These are phyloP conservation scores for Dinocampus coccinellae DNA, from an alignment of 2,888 invertebrate species.

Conservation along the genomic window DNA sequence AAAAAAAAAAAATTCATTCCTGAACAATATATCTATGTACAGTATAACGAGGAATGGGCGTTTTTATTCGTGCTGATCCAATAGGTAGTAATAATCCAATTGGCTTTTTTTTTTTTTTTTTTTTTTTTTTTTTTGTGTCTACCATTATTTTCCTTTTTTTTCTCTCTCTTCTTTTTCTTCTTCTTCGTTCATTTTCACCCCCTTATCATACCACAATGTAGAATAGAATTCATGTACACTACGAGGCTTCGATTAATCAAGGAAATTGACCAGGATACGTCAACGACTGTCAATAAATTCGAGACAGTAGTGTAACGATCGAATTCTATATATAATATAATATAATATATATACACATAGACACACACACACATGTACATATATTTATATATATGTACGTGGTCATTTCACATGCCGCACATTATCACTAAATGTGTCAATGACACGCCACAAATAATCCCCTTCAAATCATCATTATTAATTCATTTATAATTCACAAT, in stretches of 20 bases:
- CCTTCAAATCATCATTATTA: not conserved
- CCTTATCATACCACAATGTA: not conserved
- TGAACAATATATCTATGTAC: too few species aligned
- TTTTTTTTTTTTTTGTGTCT: too few species aligned
- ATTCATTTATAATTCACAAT: not conserved
- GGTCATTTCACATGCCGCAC: not conserved
- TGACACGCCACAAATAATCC: not conserved
- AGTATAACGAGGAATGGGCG: not conserved
- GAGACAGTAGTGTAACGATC: not conserved
- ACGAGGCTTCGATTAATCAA: conserved; percentile 43
- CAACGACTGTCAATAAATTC: not conserved
- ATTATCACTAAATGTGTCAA: not conserved
- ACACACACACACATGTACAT: not conserved
- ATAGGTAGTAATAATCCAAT: conserved; percentile 25
- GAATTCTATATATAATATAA: too few species aligned
- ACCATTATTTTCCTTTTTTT: conserved; percentile 13
- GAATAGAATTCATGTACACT: not conserved
- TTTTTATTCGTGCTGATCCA: not conserved
- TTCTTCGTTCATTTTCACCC: not conserved
- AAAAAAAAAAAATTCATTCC: not conserved
- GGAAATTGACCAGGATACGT: conserved; percentile 39
- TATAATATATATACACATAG: too few species aligned
- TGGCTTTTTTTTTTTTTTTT: conserved; percentile 5
- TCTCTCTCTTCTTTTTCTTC: too few species aligned
- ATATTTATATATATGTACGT: too few species aligned